phyloP scores from a whole-genome alignment of 1,140 invertebrate species.

The Atta cephalotes region DNA sequence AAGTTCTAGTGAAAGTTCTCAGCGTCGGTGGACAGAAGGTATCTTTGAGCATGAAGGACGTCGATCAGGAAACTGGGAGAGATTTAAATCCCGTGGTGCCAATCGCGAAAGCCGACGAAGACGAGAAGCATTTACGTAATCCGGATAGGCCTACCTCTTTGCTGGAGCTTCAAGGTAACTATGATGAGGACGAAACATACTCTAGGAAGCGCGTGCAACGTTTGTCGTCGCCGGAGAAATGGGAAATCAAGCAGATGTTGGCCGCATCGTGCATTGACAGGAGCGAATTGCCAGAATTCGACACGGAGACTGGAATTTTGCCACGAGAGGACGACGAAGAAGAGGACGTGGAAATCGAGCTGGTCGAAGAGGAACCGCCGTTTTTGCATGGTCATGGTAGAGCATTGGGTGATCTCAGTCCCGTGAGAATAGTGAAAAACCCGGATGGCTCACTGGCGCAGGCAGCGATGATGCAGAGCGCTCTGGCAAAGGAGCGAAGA shows the following conservation, averaged over 20 bases:
- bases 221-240: constrained; percentile 98
- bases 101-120: constrained; percentile 85
- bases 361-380: constrained; percentile 99
- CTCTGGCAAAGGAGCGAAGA: constrained; percentile 97
- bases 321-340: constrained; percentile 97
- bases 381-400: constrained; percentile 97
- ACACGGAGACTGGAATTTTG: constrained; percentile 95
- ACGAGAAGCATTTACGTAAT: constrained; percentile 92
- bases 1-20: constrained; percentile 95
- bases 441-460: constrained; percentile 99
- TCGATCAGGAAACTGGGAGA: constrained; percentile 97
- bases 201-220: constrained; percentile 94
- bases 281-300: constrained; percentile 96
- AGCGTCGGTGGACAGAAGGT: constrained; percentile 96
- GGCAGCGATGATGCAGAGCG: constrained; percentile 99
- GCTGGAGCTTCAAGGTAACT: constrained; percentile 89
- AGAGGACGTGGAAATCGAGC: constrained; percentile 99
- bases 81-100: constrained; percentile 95
- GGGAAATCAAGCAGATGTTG: constrained; percentile 93
- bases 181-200: constrained; percentile 92
- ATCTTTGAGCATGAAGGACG: constrained; percentile 99
- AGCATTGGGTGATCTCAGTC: constrained; percentile 96
- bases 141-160: constrained; percentile 94
- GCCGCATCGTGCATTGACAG: constrained; percentile 88
- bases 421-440: constrained; percentile 99